Evolutionary conservation across 2,888 invertebrate genomes (phyloP).

Genomic region (Thecophora atra): DNA sequence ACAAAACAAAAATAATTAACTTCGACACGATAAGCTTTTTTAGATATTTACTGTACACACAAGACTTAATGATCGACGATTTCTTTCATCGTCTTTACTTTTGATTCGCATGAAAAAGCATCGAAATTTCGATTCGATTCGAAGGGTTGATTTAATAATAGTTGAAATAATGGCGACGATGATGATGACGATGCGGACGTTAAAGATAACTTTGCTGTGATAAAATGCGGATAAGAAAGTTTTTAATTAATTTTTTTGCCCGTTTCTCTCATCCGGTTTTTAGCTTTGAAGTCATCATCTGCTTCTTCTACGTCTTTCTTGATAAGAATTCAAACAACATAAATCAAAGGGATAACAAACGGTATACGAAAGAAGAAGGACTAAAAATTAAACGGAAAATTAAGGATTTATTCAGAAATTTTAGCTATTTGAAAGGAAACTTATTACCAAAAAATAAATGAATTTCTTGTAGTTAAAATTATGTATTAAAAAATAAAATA

Average conservation of each 20-base stretch:
- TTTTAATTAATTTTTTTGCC: constrained; percentile 27
- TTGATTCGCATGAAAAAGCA: neutral
- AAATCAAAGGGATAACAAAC: neutral
- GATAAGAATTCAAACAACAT: neutral
- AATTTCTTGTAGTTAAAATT: too few species aligned
- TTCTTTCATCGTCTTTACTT: too few species aligned
- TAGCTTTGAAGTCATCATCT: too few species aligned
- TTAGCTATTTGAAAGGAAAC: too few species aligned
- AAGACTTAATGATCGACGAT: too few species aligned
- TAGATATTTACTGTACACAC: too few species aligned
- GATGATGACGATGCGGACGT: neutral
- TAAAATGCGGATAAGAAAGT: constrained; percentile 6
- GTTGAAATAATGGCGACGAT: neutral
- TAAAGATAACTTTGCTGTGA: neutral
- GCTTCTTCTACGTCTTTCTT: neutral
- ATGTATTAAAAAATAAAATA: too few species aligned
- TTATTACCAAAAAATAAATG: too few species aligned
- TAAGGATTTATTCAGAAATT: too few species aligned
- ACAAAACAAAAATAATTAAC: too few species aligned
- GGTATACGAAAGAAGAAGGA: neutral
- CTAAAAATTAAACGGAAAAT: neutral
- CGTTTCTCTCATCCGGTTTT: neutral
- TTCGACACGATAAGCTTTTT: too few species aligned
- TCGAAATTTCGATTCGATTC: neutral
- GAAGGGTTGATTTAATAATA: neutral